Evolutionary conservation across 2,113 vertebrate genomes (phyloP), one percentile per base, ranked within the genome.

Genomic region (Ammodytes dubius): DNA sequence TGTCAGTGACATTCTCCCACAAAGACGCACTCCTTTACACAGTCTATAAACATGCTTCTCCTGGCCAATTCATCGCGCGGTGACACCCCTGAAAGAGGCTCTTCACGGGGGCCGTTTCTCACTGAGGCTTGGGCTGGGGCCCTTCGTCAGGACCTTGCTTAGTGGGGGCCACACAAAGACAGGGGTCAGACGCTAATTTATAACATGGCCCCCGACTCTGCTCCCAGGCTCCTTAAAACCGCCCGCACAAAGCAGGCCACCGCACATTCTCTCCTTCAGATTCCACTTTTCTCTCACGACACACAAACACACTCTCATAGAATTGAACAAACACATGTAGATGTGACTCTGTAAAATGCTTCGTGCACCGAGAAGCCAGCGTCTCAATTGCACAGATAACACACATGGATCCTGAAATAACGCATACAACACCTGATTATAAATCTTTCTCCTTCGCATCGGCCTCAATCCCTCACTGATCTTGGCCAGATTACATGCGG

Each of bases 11-110:
- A 95, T 96, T 96, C 94, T 91, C 94, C 94, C 95, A 97, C 96
- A 97, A 97, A 96, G 96, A 96, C 95, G 86, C 95, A 96, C 94
- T 96, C 95, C 96, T 96, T 96, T 95, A 96, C 95, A 96, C 95
- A 97, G 96, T 97, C 96, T 97, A 96, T 97, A 97, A 97, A 97
- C 96, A 96, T 95, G 95, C 95, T 96, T 86, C 88, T 88, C 90
- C 93, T 15, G 91, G 95, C 93, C 95, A 94, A 96, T 96, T 96
- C 96, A 97, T 95, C 91, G 95, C 89, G 73, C 89, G 80, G 87
- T 95, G 95, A 96, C 96, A 95, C 89, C 8, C 61, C 89, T 95
- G 92, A 97, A 96, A 96, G 94, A 94, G 90, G 82, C 83, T 93
- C 86, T 91, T 92, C 89, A 93, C 91, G 90, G 47, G 89, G 88